Conservation (phyloP, 2,888 invertebrate genomes). For the Cephonodes hylas region DNA sequence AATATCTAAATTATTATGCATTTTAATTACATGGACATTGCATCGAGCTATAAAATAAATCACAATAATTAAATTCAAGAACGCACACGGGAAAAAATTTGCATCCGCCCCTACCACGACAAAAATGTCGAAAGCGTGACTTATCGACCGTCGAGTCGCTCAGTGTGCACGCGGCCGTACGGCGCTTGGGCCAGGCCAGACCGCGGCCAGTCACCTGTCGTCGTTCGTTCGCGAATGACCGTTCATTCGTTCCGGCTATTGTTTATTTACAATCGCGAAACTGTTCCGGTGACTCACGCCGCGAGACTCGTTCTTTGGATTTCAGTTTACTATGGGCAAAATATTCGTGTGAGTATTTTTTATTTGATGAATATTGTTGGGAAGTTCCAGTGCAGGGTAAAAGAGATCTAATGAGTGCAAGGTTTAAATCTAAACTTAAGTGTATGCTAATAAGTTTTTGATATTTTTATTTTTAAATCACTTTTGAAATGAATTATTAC, state of each 20-base stretch:
- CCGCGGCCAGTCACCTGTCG: slow-evolving; percentile 43
- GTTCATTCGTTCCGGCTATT: not conserved
- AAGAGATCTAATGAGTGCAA: too few species aligned
- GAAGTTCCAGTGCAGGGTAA: too few species aligned
- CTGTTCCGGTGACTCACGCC: slow-evolving; percentile 11
- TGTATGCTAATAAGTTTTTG: too few species aligned
- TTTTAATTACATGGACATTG: too few species aligned
- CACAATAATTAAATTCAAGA: not conserved
- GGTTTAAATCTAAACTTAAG: too few species aligned
- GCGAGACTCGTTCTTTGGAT: not conserved
- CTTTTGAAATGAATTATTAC: too few species aligned
- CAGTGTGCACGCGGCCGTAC: not conserved
- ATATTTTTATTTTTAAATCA: too few species aligned
- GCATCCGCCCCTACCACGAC: not conserved
- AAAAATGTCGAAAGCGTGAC: slow-evolving; percentile 2
- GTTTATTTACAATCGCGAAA: slow-evolving; percentile 12
- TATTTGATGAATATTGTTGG: not conserved
- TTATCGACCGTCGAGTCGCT: slow-evolving; percentile 1
- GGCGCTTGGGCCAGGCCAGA: not conserved
- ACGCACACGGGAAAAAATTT: not conserved
- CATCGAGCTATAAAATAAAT: not conserved
- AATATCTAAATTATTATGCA: too few species aligned
- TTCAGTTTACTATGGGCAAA: slow-evolving; percentile 46
- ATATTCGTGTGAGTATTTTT: slow-evolving; percentile 56
- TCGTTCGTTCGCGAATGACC: slow-evolving; percentile 40